Percentiles rank a stretch among this genome's conserved stretches.
Evolutionary conservation across 23 tunicate genomes (phyloP).

Genomic region (Aplidium turbinatum): DNA sequence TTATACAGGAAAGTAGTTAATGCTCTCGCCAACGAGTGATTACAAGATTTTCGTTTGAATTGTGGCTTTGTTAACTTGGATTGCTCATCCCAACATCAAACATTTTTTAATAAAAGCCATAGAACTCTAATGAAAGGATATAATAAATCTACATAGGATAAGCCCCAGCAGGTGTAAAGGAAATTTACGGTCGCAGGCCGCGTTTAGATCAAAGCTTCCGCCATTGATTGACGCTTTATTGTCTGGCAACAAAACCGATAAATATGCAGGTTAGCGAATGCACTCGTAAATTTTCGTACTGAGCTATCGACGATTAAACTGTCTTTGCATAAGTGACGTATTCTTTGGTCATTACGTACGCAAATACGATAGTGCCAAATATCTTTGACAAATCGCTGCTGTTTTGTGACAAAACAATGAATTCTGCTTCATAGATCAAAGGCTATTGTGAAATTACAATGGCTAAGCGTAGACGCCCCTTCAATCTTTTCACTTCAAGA

Average conservation of each 20-base stretch:
- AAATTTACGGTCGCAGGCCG: slow-evolving; percentile 35
- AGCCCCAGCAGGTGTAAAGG: slow-evolving; percentile 45
- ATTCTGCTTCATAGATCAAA: slow-evolving; percentile 18
- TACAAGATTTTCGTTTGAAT: no score
- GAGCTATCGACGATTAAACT: slow-evolving; percentile 6
- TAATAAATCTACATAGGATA: slow-evolving; percentile 36
- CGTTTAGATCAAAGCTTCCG: slow-evolving; percentile 66
- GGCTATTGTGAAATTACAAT: slow-evolving; percentile 42
- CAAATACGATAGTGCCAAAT: slow-evolving; percentile 61
- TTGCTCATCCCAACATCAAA: slow-evolving; percentile 44
- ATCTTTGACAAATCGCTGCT: slow-evolving; percentile 58
- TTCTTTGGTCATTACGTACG: slow-evolving; percentile 40
- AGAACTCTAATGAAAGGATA: slow-evolving; percentile 17
- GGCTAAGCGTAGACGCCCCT: no score
- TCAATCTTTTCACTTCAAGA: no score
- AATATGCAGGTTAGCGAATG: slow-evolving; percentile 4
- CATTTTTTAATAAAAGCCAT: slow-evolving; percentile 19
- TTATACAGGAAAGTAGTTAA: no score
- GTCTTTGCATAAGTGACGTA: slow-evolving; percentile 38
- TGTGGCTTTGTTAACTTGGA: no score
- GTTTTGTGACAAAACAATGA: slow-evolving; percentile 58
- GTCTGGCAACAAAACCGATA: slow-evolving; percentile 43
- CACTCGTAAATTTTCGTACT: slow-evolving; percentile 50
- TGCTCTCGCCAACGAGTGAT: no score
- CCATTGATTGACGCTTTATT: slow-evolving; percentile 50